Conservation (phyloP, 1,140 invertebrate genomes). For the Drosophila sechellia region DNA sequence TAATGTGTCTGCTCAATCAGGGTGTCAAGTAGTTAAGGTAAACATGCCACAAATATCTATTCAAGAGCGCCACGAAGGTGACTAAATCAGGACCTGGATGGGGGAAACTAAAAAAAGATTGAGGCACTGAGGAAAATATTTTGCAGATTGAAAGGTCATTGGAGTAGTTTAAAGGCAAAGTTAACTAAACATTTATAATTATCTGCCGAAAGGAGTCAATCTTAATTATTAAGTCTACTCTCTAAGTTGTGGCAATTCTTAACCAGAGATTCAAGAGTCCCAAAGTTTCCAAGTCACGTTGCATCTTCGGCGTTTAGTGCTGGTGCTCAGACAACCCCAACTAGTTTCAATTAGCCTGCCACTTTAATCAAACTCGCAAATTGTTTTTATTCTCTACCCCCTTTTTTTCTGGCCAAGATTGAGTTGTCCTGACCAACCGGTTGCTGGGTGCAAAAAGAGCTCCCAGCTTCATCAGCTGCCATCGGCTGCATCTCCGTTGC, state of each 20-base stretch:
- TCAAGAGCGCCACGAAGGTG: conserved; percentile 27
- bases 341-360: conserved; percentile 71
- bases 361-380: conserved; percentile 67
- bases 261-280: background rate
- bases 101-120: conserved; percentile 6
- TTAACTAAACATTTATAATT: background rate
- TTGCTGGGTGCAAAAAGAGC: background rate
- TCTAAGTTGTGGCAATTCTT: background rate
- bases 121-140: background rate
- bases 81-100: conserved; percentile 23
- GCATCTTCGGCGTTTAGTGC: conserved; percentile 6
- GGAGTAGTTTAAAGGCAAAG: no score
- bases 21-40: conserved; percentile 52
- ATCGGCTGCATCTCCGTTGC: conserved; percentile 23
- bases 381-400: conserved; percentile 48
- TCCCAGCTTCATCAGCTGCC: conserved; percentile 12
- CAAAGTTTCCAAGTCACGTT: conserved; percentile 28
- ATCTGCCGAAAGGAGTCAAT: background rate
- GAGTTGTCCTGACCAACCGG: conserved; percentile 63
- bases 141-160: background rate
- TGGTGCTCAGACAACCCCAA: conserved; percentile 16
- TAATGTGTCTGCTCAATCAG: conserved; percentile 54
- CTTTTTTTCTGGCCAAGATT: conserved; percentile 50
- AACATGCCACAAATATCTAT: conserved; percentile 47
- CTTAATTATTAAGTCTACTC: background rate